Evolutionary conservation across 2,888 invertebrate species (phyloP), one percentile per base, ranked within the genome.

Genomic region (Drosophila setosimentum): DNA sequence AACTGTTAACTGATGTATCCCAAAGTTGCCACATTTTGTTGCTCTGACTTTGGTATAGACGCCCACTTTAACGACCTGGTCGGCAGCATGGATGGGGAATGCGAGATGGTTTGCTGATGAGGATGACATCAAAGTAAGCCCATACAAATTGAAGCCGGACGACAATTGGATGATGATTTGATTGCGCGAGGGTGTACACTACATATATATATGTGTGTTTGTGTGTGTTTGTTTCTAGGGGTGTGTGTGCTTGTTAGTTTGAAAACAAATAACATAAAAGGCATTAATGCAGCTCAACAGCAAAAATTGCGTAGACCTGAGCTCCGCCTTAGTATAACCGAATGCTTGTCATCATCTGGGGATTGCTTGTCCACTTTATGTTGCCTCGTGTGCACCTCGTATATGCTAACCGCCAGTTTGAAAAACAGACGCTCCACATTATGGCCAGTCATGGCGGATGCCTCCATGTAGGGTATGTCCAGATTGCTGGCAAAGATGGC

Each of bases 391-490:
- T n/a, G 13, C 3, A 30, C 2, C 5, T 63, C 61, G 29, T 48
- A 68, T 4, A 82, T 45, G 3, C 16, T 16, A 5, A 64, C 67
- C 0, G 82, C 68, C 42, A 82, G 32, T 2, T 42, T 59, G 18
- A 6, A 50, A 4, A 99, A 99, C 91, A 99, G 94, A 96, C 98
- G 98, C 95, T 99, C 98, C 78, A 99, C 99, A 94, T 99, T 99
- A n/a, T 98, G 98, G 63, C 99, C 99, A 77, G 99, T 98, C 94
- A 48, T 60, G 89, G 99, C 99, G 94, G 98, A 99, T 81, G 99
- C 99, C 95, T 99, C 99, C 90, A 99, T 98, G 94, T 99, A 99
- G 98, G 98, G 98, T 63, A 99, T 98, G 94, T 98, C 98, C 89
- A 98, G 95, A 94, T 98, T 98, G 94, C 98, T 98, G 68, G 99